phyloP scores from a whole-genome alignment of 2,888 invertebrate genomes.

The Eupithecia tripunctaria region DNA sequence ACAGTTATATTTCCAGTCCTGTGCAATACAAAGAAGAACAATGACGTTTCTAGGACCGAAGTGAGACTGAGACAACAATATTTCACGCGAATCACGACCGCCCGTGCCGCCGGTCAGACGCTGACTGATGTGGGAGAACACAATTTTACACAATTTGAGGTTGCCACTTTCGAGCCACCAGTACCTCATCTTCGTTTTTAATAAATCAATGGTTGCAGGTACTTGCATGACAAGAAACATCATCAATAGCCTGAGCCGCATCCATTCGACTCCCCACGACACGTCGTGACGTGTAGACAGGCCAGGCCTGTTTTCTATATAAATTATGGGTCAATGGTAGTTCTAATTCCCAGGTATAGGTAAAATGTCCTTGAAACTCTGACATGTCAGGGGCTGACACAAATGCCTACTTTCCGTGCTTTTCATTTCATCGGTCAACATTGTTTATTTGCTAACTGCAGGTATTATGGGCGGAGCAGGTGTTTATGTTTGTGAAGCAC shows the following conservation, averaged over 20 bases:
- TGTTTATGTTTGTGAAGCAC: slow-evolving; percentile 12
- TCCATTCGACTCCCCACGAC: neutral
- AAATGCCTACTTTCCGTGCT: slow-evolving; percentile 45
- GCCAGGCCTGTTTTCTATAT: slow-evolving; percentile 6
- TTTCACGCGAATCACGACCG: too few relatives aligned
- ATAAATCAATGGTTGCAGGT: too few relatives aligned
- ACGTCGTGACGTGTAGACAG: neutral
- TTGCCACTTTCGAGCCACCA: too few relatives aligned
- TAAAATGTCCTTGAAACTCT: slow-evolving; percentile 50
- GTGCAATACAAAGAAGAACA: too few relatives aligned
- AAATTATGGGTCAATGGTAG: slow-evolving; percentile 28
- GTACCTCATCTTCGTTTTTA: too few relatives aligned
- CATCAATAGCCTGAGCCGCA: neutral
- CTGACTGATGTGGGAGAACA: too few relatives aligned
- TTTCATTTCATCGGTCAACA: slow-evolving; percentile 44
- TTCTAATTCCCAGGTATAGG: slow-evolving; percentile 20
- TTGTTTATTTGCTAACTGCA: slow-evolving; percentile 36
- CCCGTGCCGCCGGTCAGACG: too few relatives aligned
- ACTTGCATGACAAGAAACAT: too few relatives aligned
- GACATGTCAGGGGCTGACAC: slow-evolving; percentile 51
- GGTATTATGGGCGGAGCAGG: slow-evolving; percentile 13
- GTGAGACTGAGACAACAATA: too few relatives aligned
- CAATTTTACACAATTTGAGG: too few relatives aligned
- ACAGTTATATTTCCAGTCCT: too few relatives aligned
- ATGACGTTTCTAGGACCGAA: too few relatives aligned